These are phyloP conservation scores for Vanessa atalanta DNA, from an alignment of 1,140 invertebrate species.

Conservation along the genomic window DNA sequence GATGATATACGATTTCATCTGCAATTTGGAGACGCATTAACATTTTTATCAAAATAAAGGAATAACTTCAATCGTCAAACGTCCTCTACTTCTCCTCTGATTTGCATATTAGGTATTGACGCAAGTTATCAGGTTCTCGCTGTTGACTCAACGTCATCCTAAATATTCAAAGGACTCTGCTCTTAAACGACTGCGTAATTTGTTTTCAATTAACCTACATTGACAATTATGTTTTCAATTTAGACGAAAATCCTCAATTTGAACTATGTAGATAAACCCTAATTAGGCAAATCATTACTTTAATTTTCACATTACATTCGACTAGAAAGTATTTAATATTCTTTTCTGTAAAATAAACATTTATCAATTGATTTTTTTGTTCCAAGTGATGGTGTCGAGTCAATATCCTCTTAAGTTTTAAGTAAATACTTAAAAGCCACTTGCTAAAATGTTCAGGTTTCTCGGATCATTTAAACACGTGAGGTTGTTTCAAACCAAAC, in stretches of 20 bases:
- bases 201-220: slow-evolving; percentile 39
- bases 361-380: not conserved
- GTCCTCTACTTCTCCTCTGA: slow-evolving; percentile 35
- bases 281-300: slow-evolving; percentile 16
- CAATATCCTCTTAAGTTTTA: slow-evolving; percentile 46
- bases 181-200: slow-evolving; percentile 14
- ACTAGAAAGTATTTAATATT: not conserved
- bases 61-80: slow-evolving; percentile 24
- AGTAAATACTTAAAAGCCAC: slow-evolving; percentile 42
- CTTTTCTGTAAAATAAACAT: not conserved
- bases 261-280: slow-evolving; percentile 35
- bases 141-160: slow-evolving; percentile 1
- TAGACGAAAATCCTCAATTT: slow-evolving; percentile 6
- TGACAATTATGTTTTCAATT: slow-evolving; percentile 21
- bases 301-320: not conserved
- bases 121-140: not conserved
- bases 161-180: slow-evolving; percentile 7
- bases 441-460: slow-evolving; percentile 37
- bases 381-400: slow-evolving; percentile 31
- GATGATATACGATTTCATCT: slow-evolving; percentile 61
- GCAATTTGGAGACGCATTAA: slow-evolving; percentile 48
- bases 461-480: slow-evolving; percentile 23
- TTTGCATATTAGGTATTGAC: slow-evolving; percentile 32
- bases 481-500: slow-evolving; percentile 17
- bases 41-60: slow-evolving; percentile 34